Conservation (phyloP, 1,140 invertebrate species). For the Meloidogyne floridensis region DNA sequence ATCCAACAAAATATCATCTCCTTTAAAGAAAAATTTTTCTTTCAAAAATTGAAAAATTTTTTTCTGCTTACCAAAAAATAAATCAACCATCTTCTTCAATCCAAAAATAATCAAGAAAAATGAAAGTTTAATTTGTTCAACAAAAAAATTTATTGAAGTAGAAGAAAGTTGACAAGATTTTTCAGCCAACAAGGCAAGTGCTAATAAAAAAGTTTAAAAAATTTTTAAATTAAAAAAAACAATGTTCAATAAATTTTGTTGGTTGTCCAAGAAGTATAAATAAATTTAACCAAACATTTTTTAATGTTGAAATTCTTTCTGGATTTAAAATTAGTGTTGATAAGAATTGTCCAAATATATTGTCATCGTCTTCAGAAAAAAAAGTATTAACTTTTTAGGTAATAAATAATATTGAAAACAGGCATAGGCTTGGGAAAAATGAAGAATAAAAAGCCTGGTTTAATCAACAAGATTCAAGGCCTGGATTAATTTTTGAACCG, state of each 20-base stretch:
- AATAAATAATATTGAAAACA: constrained; percentile 15
- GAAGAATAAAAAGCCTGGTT: too few relatives aligned
- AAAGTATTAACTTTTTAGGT: too few relatives aligned
- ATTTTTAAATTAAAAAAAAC: constrained; percentile 17
- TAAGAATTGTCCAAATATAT: constrained; percentile 16
- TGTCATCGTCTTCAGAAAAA: neutral
- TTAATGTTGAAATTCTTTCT: constrained; percentile 26
- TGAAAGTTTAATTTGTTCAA: constrained; percentile 44
- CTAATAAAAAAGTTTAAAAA: neutral
- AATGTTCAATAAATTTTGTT: constrained; percentile 43
- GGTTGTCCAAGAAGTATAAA: constrained; percentile 53
- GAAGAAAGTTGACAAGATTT: constrained; percentile 1
- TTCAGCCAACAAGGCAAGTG: constrained; percentile 16
- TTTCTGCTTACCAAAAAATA: constrained; percentile 57
- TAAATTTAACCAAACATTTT: constrained; percentile 45
- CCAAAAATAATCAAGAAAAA: constrained; percentile 59
- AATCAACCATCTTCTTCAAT: constrained; percentile 57
- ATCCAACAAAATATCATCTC: constrained; percentile 52
- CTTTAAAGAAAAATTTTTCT: constrained; percentile 26
- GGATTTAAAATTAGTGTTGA: neutral
- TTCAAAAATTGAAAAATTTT: too few relatives aligned
- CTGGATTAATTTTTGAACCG: too few relatives aligned
- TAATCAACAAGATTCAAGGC: too few relatives aligned
- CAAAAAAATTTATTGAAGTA: constrained; percentile 23
- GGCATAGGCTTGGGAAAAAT: too few relatives aligned